Percentiles rank a stretch among this genome's conserved stretches.
These are phyloP conservation scores for Thymallus thymallus DNA, from an alignment of 2,113 vertebrate species.

Conservation along the genomic window DNA sequence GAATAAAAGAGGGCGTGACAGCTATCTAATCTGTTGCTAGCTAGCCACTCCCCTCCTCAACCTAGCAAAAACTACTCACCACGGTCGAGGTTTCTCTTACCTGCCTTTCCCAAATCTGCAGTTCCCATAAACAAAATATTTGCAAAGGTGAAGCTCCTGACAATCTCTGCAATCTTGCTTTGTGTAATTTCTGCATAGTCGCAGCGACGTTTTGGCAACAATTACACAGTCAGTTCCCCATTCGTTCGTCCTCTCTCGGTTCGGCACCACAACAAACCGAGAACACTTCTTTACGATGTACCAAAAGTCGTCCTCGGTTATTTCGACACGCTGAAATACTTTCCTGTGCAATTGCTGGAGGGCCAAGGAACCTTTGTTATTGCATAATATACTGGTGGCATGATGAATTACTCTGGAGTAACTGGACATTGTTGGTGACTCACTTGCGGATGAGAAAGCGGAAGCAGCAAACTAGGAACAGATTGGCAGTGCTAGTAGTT, in stretches of 20 bases:
- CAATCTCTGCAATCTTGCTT: constrained; percentile 54
- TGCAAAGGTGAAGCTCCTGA: constrained; percentile 68
- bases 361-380: constrained; percentile 55
- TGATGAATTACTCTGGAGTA: constrained; percentile 45
- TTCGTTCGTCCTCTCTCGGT: constrained; percentile 10
- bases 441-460: neutral
- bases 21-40: neutral
- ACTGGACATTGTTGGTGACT: neutral
- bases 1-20: neutral
- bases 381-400: constrained; percentile 61
- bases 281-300: constrained; percentile 51
- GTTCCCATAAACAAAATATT: constrained; percentile 68
- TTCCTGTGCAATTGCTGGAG: constrained; percentile 50
- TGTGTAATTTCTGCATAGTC: constrained; percentile 60
- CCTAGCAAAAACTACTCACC: neutral
- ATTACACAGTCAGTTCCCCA: constrained; percentile 38
- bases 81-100: constrained; percentile 42
- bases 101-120: constrained; percentile 70
- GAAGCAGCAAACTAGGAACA: neutral
- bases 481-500: neutral
- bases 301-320: constrained; percentile 48
- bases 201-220: constrained; percentile 65
- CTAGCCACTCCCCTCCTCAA: neutral
- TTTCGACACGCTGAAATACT: constrained; percentile 41
- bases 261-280: constrained; percentile 56